Percentiles rank a stretch among this genome's conserved stretches.
Evolutionary conservation across 2,888 invertebrate species (phyloP).

Genomic region (Lithophane ornitopus): DNA sequence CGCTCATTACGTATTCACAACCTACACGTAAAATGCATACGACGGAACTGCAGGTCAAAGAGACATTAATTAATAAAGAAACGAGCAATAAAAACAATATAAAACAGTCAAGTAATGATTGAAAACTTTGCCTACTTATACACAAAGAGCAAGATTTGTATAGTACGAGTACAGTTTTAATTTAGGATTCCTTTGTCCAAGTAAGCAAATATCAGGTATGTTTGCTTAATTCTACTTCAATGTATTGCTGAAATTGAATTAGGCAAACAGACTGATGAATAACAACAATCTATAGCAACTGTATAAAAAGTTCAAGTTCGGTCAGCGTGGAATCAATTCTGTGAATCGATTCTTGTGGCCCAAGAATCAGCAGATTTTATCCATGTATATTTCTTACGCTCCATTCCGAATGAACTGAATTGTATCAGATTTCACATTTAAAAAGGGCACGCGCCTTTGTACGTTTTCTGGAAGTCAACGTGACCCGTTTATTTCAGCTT

Average conservation of each 20-base stretch:
- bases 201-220: slow-evolving; percentile 3
- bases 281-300: not conserved
- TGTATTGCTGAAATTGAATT: not conserved
- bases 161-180: no score
- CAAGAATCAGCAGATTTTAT: slow-evolving; percentile 41
- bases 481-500: slow-evolving; percentile 1
- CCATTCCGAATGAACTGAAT: slow-evolving; percentile 25
- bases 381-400: slow-evolving; percentile 41
- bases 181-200: slow-evolving; percentile 15
- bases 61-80: slow-evolving; percentile 15
- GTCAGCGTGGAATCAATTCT: slow-evolving; percentile 18
- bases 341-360: slow-evolving; percentile 19
- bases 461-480: slow-evolving; percentile 33
- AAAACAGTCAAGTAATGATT: slow-evolving; percentile 11
- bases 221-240: slow-evolving; percentile 9
- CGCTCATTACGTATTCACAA: slow-evolving; percentile 63
- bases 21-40: slow-evolving; percentile 65
- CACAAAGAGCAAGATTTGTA: slow-evolving; percentile 8
- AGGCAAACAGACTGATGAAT: not conserved
- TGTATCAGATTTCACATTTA: slow-evolving; percentile 54
- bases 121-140: not conserved
- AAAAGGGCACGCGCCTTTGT: slow-evolving; percentile 44
- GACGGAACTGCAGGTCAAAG: slow-evolving; percentile 56
- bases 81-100: slow-evolving; percentile 10
- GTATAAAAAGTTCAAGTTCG: slow-evolving; percentile 9